Evolutionary conservation across 2,113 vertebrate genomes (phyloP).

Genomic region (Prietella phreatophila): DNA sequence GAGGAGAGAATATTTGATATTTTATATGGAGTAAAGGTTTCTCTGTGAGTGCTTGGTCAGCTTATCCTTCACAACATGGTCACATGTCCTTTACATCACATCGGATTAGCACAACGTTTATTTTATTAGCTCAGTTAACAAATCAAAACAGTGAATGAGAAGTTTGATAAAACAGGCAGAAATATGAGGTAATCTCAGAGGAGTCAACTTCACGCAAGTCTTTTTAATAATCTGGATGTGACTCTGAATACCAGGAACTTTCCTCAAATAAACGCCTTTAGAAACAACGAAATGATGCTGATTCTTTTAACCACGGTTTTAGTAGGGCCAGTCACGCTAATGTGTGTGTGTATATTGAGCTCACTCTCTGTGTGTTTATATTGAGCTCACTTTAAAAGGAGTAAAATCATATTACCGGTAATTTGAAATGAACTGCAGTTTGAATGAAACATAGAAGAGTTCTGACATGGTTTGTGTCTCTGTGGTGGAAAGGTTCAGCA

Average conservation of each 20-base stretch:
- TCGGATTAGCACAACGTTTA: too few relatives aligned
- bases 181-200: too few relatives aligned
- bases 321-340: background rate
- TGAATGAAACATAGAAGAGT: background rate
- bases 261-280: background rate
- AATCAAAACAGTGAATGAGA: background rate
- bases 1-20: background rate
- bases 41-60: background rate
- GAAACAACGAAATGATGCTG: background rate
- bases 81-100: too few relatives aligned
- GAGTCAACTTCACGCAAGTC: too few relatives aligned
- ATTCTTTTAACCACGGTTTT: background rate
- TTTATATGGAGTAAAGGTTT: background rate
- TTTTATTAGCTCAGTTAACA: background rate
- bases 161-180: too few relatives aligned
- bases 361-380: background rate
- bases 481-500: background rate
- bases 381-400: background rate
- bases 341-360: background rate
- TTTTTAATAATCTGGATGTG: too few relatives aligned
- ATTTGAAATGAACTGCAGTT: background rate
- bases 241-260: background rate
- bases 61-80: background rate
- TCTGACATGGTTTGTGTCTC: background rate
- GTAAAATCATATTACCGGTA: background rate